A percentile compares a stretch with the other conserved stretches of the same genome.
Conservation (phyloP, 2,797 vertebrate species). For the Hemibagrus guttatus region DNA sequence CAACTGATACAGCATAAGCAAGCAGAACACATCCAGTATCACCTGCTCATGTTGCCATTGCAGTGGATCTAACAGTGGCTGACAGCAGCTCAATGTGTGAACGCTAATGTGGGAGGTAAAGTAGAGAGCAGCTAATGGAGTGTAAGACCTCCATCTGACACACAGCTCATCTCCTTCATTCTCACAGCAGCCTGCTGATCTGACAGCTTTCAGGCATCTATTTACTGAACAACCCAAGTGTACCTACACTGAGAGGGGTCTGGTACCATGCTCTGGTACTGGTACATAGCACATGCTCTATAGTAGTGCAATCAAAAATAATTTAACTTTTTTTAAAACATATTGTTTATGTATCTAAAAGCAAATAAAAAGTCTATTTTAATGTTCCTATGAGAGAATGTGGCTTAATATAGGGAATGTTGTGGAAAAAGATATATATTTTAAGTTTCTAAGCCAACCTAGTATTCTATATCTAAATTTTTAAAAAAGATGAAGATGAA, state of each 20-base stretch:
- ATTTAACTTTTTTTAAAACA: background rate
- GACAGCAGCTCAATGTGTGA: slow-evolving; percentile 31
- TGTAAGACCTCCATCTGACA: slow-evolving; percentile 31
- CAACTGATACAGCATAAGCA: background rate
- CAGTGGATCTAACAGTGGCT: slow-evolving; percentile 21
- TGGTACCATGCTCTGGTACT: too few species aligned
- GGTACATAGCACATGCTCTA: background rate
- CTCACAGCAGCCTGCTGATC: background rate
- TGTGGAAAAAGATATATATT: too few species aligned
- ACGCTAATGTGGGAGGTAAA: slow-evolving; percentile 20
- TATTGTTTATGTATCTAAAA: background rate
- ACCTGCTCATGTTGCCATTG: background rate
- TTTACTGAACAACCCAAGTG: background rate
- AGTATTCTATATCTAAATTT: background rate
- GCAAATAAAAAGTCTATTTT: background rate
- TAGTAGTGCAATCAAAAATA: background rate
- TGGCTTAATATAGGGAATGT: background rate
- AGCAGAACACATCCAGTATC: background rate
- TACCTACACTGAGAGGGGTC: background rate
- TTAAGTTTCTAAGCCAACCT: background rate
- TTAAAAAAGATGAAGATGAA: background rate
- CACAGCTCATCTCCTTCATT: slow-evolving; percentile 33
- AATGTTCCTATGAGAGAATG: background rate
- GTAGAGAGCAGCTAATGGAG: slow-evolving; percentile 43
- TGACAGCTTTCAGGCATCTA: slow-evolving; percentile 19